Evolutionary conservation across 1,140 invertebrate species (phyloP).

Genomic region (Bemisia tabaci): DNA sequence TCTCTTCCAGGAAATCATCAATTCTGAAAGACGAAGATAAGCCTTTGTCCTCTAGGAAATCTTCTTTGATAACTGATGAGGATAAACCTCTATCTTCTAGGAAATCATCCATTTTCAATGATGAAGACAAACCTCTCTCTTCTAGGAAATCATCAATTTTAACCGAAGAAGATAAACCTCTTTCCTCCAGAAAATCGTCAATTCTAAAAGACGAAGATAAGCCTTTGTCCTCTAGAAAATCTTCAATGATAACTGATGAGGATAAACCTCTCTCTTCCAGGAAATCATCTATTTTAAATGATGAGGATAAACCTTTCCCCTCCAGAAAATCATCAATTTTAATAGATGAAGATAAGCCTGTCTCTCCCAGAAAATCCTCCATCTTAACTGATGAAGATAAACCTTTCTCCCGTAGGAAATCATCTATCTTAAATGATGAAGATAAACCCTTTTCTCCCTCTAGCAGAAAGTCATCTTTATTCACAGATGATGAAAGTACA

Average conservation of each 20-base stretch:
- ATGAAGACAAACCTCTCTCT: neutral
- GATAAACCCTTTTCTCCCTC: neutral
- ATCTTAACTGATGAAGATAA: neutral
- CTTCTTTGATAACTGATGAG: neutral
- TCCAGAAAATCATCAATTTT: neutral
- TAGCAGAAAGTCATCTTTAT: neutral
- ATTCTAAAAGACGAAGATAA: slow-evolving; percentile 6
- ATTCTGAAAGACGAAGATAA: neutral
- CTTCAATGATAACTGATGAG: neutral
- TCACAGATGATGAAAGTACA: neutral
- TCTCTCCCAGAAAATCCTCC: neutral
- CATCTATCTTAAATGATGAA: neutral
- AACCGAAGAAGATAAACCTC: neutral
- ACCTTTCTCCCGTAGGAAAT: neutral
- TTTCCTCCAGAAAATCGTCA: neutral
- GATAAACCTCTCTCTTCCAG: neutral
- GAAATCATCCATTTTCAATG: neutral
- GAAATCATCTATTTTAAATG: neutral
- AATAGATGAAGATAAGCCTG: neutral
- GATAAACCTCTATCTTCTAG: neutral
- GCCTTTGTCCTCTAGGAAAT: neutral
- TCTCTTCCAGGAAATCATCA: neutral
- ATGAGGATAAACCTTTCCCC: neutral
- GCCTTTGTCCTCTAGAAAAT: neutral
- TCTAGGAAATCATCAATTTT: neutral